phyloP scores from a whole-genome alignment of 2,888 invertebrate species.

The Watsonalla binaria region DNA sequence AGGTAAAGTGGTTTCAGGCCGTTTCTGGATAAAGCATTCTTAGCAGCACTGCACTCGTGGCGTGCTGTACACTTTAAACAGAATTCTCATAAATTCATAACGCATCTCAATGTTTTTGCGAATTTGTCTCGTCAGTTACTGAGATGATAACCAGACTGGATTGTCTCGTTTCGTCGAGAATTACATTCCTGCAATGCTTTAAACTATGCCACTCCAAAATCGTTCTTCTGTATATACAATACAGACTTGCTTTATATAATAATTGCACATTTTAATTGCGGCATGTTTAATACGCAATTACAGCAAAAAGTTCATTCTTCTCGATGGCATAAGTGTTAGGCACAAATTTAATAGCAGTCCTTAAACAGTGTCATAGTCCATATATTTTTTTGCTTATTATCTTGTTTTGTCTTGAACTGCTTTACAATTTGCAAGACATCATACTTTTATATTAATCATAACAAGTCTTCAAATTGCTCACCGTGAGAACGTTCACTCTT shows the following conservation, averaged over 20 bases:
- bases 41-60: not conserved
- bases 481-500: not conserved
- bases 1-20: not conserved
- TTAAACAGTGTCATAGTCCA: not conserved
- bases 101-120: conserved; percentile 21
- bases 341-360: not conserved
- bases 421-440: not conserved
- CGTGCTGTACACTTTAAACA: not conserved
- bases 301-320: not conserved
- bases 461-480: not conserved
- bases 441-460: too few species aligned
- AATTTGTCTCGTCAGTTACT: conserved; percentile 19
- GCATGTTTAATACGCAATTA: not conserved
- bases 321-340: not conserved
- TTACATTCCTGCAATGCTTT: not conserved
- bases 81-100: conserved; percentile 6
- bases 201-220: not conserved
- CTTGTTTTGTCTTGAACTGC: not conserved
- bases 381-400: not conserved
- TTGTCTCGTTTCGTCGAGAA: conserved; percentile 16
- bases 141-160: conserved; percentile 20
- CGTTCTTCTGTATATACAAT: not conserved
- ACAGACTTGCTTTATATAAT: not conserved
- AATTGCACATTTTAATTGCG: not conserved
- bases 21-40: conserved; percentile 1